Evolutionary conservation across 2,113 vertebrate species (phyloP).

Genomic region (Patagioenas fasciata): DNA sequence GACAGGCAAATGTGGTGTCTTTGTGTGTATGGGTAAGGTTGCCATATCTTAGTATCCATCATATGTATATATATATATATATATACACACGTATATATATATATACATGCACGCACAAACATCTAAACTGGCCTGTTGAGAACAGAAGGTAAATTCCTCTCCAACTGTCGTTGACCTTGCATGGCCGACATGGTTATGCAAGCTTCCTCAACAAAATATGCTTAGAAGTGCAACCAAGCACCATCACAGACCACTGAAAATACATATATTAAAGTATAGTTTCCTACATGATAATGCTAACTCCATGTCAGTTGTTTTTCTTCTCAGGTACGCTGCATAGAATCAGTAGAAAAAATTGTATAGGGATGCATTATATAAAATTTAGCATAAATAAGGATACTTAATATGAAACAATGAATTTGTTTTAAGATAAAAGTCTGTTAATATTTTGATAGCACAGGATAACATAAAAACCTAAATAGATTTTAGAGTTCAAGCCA

Average conservation of each 20-base stretch:
- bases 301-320: background rate
- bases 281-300: background rate
- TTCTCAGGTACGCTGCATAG: background rate
- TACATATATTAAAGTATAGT: accelerated
- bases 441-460: background rate
- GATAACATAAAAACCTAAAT: background rate
- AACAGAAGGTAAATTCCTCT: background rate
- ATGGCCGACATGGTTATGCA: background rate
- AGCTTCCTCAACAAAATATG: background rate
- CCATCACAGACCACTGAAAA: background rate
- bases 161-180: background rate
- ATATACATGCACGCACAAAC: background rate
- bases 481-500: background rate
- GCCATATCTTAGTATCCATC: background rate
- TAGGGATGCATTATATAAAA: background rate
- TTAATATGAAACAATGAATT: background rate
- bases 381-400: background rate
- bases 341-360: background rate
- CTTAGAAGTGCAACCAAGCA: background rate
- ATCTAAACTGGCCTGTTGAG: background rate
- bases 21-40: background rate
- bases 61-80: no score
- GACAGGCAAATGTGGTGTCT: background rate
- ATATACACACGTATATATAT: no score
- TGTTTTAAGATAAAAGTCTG: background rate